These are phyloP conservation scores for Chunga burmeisteri DNA, from an alignment of 2,113 vertebrate species.

Conservation along the genomic window DNA sequence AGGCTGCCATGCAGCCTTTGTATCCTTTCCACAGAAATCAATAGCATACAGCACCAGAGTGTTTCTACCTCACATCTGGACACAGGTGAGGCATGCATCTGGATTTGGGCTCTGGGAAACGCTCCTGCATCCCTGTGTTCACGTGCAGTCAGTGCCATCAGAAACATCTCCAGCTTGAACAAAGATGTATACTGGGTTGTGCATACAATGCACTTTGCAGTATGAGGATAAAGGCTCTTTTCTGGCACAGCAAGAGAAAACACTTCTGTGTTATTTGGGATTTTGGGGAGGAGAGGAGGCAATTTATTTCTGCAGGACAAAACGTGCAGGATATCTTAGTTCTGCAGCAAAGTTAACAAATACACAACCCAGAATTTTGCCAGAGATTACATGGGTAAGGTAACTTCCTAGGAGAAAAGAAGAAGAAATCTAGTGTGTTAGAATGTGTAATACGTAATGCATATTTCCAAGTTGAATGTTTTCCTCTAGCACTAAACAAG, in stretches of 20 bases:
- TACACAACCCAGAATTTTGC: neutral
- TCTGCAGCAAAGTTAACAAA: neutral
- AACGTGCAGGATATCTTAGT: neutral
- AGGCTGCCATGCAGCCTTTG: neutral
- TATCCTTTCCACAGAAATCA: neutral
- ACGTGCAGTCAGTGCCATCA: neutral
- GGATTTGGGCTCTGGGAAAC: neutral
- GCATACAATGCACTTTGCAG: accelerated
- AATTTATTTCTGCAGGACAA: neutral
- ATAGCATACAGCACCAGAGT: accelerated
- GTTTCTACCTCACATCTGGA: neutral
- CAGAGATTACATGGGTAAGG: neutral
- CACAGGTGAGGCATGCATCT: accelerated
- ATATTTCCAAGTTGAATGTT: neutral
- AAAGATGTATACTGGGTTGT: accelerated
- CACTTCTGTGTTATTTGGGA: neutral
- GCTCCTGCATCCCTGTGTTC: neutral
- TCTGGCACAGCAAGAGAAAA: neutral
- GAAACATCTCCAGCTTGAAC: neutral
- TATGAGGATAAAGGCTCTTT: neutral
- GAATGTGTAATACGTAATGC: neutral
- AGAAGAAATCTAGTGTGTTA: neutral
- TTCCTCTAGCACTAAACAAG: neutral
- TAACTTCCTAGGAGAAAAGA: neutral
- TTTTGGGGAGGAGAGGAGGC: neutral